Conservation (phyloP, 1,140 invertebrate genomes). For the Drosophila murphyi region DNA sequence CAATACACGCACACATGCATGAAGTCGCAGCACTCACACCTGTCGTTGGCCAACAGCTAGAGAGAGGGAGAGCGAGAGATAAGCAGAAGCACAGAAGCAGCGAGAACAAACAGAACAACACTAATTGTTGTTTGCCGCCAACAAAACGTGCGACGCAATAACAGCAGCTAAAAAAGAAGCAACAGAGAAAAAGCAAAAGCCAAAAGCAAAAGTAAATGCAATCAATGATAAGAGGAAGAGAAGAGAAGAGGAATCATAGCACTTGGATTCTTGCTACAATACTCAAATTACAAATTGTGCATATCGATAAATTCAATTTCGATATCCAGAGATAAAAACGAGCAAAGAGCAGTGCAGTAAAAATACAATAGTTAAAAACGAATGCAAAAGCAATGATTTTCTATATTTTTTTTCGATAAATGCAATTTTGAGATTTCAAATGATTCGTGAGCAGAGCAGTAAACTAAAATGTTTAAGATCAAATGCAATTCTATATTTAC, state of each 20-base stretch:
- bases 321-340: too few species aligned
- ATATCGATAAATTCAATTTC: neutral
- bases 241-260: too few species aligned
- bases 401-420: too few species aligned
- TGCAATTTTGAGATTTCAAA: too few species aligned
- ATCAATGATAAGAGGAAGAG: constrained; percentile 22
- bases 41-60: constrained; percentile 28
- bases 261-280: neutral
- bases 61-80: constrained; percentile 13
- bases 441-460: too few species aligned
- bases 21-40: constrained; percentile 26
- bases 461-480: too few species aligned
- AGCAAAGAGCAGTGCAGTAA: too few species aligned
- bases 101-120: constrained; percentile 36
- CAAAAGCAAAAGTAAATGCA: constrained; percentile 30
- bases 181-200: constrained; percentile 6
- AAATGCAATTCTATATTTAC: too few species aligned
- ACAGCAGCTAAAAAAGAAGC: constrained; percentile 1
- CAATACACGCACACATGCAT: neutral
- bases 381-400: too few species aligned
- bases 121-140: constrained; percentile 59
- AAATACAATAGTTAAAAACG: too few species aligned
- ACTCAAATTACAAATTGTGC: neutral
- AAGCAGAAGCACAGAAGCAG: constrained; percentile 13
- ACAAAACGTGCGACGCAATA: constrained; percentile 61